Evolutionary conservation across 2,888 invertebrate genomes (phyloP).

Genomic region (Drosophila phalerata): DNA sequence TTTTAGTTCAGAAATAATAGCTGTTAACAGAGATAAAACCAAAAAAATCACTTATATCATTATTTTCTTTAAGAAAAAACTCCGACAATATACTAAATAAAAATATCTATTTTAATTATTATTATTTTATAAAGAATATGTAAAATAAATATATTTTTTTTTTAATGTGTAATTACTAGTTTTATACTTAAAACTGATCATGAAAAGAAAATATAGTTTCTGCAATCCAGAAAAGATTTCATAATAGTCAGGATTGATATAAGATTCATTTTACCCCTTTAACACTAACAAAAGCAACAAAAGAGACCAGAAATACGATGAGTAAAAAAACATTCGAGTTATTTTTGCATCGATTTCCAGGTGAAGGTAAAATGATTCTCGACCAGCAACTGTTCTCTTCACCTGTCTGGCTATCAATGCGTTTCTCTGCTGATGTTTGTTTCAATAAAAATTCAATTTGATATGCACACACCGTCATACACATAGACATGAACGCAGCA

Average conservation of each 20-base stretch:
- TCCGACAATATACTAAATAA: no score
- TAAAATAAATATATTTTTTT: background rate
- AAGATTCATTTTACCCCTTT: background rate
- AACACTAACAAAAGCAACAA: background rate
- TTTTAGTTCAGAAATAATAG: background rate
- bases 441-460: constrained; percentile 69
- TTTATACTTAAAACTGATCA: background rate
- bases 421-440: constrained; percentile 47
- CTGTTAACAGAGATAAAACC: no score
- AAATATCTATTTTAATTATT: no score
- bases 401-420: constrained; percentile 50
- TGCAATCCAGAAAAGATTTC: background rate
- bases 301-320: constrained; percentile 5
- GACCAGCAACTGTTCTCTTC: constrained; percentile 10
- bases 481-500: constrained; percentile 1
- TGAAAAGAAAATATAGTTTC: background rate
- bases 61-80: no score
- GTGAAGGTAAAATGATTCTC: constrained; percentile 17
- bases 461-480: constrained; percentile 36
- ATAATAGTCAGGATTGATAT: background rate
- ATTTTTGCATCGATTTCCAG: constrained; percentile 38
- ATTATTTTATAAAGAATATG: no score
- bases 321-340: constrained; percentile 37
- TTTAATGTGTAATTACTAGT: background rate
- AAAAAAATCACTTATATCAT: no score